A percentile compares a stretch with the other conserved stretches of the same genome.
Conservation (phyloP, 2,888 invertebrate species). For the Eumacrocentrus americanus region DNA sequence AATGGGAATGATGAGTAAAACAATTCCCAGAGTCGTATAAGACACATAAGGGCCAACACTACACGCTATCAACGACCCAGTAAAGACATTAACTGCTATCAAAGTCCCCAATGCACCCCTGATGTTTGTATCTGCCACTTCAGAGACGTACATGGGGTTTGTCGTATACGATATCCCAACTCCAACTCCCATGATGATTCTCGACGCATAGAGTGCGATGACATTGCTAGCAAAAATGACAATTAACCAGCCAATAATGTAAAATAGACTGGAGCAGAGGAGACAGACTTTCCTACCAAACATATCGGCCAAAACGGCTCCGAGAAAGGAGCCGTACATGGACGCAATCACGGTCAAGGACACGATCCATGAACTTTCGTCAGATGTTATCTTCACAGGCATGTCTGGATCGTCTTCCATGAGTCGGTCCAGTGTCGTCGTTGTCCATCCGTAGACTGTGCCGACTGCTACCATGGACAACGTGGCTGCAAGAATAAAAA, state of each 20-base stretch:
- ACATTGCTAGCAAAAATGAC: conserved; percentile 50
- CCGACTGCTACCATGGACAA: conserved; percentile 59
- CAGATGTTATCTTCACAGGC: conserved; percentile 47
- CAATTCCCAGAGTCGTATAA: conserved; percentile 40
- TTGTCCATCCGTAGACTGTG: conserved; percentile 58
- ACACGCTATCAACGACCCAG: conserved; percentile 55
- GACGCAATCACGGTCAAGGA: conserved; percentile 56
- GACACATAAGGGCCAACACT: conserved; percentile 53
- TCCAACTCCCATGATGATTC: conserved; percentile 53
- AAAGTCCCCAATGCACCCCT: conserved; percentile 57
- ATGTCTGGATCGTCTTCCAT: conserved; percentile 37
- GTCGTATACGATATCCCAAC: conserved; percentile 57
- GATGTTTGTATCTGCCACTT: conserved; percentile 55
- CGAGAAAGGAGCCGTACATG: conserved; percentile 56
- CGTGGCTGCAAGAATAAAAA: too few relatives aligned
- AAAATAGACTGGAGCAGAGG: conserved; percentile 54
- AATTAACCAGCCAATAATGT: conserved; percentile 54
- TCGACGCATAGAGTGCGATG: conserved; percentile 46
- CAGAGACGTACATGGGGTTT: conserved; percentile 58
- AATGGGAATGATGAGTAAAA: conserved; percentile 46
- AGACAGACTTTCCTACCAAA: conserved; percentile 54
- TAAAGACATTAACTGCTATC: conserved; percentile 57
- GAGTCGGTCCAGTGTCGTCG: conserved; percentile 49
- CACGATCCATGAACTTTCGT: conserved; percentile 55
- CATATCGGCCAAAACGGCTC: conserved; percentile 51